These are phyloP conservation scores for Drosophila aff. DNA, from an alignment of 1,140 invertebrate genomes.

Conservation along the genomic window DNA sequence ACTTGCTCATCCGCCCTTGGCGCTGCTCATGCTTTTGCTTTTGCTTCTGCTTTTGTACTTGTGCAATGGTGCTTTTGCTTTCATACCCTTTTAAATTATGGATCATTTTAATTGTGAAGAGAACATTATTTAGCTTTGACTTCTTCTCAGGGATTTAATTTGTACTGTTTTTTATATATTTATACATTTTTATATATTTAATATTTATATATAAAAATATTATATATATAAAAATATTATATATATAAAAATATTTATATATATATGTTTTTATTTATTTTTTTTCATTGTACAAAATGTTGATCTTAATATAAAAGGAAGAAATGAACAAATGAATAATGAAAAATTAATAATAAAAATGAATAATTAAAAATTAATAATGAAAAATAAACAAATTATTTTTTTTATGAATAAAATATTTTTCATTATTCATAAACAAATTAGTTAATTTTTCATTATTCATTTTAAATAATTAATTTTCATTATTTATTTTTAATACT, in stretches of 20 bases:
- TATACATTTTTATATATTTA: no score
- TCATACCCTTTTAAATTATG: not conserved
- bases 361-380: no score
- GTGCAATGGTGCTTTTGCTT: constrained; percentile 13
- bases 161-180: not conserved
- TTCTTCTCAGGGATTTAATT: not conserved
- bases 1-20: constrained; percentile 1
- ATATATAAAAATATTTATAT: not conserved
- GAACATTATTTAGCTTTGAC: not conserved
- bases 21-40: not conserved
- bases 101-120: not conserved
- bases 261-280: not conserved
- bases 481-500: not conserved
- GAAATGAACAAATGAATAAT: no score
- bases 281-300: no score
- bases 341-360: no score
- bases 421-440: no score
- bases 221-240: not conserved
- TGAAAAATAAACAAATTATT: no score
- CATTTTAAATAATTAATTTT: no score
- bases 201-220: no score
- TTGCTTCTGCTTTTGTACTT: constrained; percentile 4
- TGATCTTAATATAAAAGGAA: no score
- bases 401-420: no score
- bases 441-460: no score